Percentiles rank a stretch among this genome's conserved stretches.
phyloP scores from a whole-genome alignment of 2,888 invertebrate genomes.

The Apantesis nais region DNA sequence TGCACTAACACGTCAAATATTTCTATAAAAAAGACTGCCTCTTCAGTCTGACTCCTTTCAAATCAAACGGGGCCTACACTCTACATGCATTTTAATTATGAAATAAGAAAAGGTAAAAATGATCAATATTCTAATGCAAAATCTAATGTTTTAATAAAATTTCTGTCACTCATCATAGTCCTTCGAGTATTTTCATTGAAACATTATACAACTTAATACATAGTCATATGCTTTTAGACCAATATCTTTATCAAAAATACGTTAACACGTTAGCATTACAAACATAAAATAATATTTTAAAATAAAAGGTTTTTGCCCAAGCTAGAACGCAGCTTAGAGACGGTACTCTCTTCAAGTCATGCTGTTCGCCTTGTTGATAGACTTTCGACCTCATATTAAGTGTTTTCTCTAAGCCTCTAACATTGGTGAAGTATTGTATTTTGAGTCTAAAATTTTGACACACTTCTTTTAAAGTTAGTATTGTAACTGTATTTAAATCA shows the following conservation, averaged over 20 bases:
- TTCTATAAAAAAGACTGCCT: too few species aligned
- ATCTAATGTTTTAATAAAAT: too few species aligned
- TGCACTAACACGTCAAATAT: too few species aligned
- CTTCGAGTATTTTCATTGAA: background rate
- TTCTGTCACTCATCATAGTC: background rate
- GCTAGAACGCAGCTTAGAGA: conserved; percentile 42
- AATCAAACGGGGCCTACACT: too few species aligned
- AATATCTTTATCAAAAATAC: background rate
- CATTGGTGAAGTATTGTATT: conserved; percentile 41
- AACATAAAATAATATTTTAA: background rate
- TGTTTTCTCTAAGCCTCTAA: conserved; percentile 67
- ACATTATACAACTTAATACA: background rate
- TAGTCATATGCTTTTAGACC: background rate
- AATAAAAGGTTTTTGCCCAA: background rate
- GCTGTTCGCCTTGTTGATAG: conserved; percentile 76
- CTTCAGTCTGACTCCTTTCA: too few species aligned
- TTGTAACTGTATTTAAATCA: background rate
- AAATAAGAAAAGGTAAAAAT: too few species aligned
- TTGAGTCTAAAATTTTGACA: conserved; percentile 21
- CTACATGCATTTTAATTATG: too few species aligned
- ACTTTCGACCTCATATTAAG: conserved; percentile 76
- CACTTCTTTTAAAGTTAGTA: conserved; percentile 9
- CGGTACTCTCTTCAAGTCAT: conserved; percentile 64
- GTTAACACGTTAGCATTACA: background rate
- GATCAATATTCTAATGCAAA: too few species aligned